phyloP scores from a whole-genome alignment of 2,113 vertebrate species.

The Malurus alboscapulatus region DNA sequence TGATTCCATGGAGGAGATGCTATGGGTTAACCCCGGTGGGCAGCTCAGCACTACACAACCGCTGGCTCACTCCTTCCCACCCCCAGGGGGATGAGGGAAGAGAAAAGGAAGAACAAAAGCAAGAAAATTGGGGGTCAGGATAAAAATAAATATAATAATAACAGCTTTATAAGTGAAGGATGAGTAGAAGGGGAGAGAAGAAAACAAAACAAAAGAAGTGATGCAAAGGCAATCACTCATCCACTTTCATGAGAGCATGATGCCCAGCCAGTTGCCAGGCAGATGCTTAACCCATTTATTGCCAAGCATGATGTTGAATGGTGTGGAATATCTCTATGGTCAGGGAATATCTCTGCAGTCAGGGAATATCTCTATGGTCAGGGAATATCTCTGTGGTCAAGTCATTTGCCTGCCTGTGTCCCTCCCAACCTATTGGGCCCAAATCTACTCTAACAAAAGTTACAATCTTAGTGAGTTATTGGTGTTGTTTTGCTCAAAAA shows the following conservation, averaged over 20 bases:
- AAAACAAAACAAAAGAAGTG: not conserved
- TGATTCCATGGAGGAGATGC: not conserved
- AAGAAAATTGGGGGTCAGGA: not conserved
- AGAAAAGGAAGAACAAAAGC: not conserved
- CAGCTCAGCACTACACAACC: not conserved
- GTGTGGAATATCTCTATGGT: not conserved
- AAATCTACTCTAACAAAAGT: not conserved
- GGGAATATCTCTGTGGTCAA: not conserved
- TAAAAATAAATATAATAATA: not conserved
- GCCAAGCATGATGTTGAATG: accelerated
- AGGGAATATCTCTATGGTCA: no score
- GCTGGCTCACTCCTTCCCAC: not conserved
- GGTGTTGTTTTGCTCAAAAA: not conserved
- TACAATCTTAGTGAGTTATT: not conserved
- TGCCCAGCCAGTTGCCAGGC: not conserved
- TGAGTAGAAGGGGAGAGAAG: not conserved
- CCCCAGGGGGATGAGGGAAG: not conserved
- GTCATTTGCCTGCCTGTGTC: not conserved
- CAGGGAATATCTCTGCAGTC: not conserved
- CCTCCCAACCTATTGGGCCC: not conserved
- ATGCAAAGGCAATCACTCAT: not conserved
- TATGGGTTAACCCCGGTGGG: not conserved
- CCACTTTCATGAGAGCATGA: not conserved
- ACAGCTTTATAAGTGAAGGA: not conserved
- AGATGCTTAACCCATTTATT: not conserved